Evolutionary conservation across 2,113 vertebrate species (phyloP).

Genomic region (Syngnathoides biaculeatus): DNA sequence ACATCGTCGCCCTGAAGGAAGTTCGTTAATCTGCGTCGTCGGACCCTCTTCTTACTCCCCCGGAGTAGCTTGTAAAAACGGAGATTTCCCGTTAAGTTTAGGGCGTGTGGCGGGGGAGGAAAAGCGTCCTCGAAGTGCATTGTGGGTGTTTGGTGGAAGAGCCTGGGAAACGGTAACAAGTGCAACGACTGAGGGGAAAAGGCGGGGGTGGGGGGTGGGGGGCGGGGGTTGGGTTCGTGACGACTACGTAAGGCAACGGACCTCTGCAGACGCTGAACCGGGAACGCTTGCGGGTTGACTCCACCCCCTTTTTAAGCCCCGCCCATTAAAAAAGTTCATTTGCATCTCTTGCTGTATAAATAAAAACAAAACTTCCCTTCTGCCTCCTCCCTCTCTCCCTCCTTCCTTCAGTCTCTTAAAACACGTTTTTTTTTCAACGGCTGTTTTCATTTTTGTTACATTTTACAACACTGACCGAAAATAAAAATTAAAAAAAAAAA

Average conservation of each 20-base stretch:
- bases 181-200: conserved; percentile 35
- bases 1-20: conserved; percentile 75
- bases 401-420: not conserved
- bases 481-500: conserved; percentile 41
- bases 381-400: conserved; percentile 4
- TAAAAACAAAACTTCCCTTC: conserved; percentile 22
- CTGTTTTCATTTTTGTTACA: conserved; percentile 21
- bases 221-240: too few species aligned
- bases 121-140: conserved; percentile 54
- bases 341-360: conserved; percentile 44
- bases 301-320: conserved; percentile 35
- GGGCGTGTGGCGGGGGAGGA: not conserved
- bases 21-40: conserved; percentile 71
- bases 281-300: conserved; percentile 18
- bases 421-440: conserved; percentile 18
- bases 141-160: conserved; percentile 67
- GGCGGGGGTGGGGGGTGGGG: too few species aligned
- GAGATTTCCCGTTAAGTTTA: conserved; percentile 27
- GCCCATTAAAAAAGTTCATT: conserved; percentile 39
- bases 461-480: conserved; percentile 48
- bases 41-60: conserved; percentile 51
- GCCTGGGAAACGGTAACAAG: conserved; percentile 54
- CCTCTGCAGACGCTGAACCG: conserved; percentile 37
- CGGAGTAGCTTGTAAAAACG: conserved; percentile 48
- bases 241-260: conserved; percentile 59